These are phyloP conservation scores for Drosophila mimetica DNA, from an alignment of 2,888 invertebrate species.

Conservation along the genomic window DNA sequence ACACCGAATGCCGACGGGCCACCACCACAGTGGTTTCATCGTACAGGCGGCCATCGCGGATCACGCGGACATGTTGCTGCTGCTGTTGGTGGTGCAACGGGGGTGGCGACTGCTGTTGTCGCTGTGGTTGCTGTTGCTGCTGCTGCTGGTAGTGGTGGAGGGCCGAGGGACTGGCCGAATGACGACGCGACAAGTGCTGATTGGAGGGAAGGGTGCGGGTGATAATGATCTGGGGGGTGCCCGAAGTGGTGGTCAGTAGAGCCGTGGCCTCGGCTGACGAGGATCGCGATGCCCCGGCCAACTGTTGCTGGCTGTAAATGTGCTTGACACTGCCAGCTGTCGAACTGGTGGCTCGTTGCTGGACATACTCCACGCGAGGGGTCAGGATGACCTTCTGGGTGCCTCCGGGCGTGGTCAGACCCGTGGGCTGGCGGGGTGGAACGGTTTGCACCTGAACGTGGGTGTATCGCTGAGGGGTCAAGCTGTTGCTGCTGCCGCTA, in stretches of 20 bases:
- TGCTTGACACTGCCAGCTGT: conserved; percentile 54
- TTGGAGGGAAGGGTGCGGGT: conserved; percentile 73
- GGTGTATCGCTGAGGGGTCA: conserved; percentile 71
- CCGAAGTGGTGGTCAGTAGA: conserved; percentile 28
- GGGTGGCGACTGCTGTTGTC: conserved; percentile 54
- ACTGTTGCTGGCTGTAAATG: conserved; percentile 56
- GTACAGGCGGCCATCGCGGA: conserved; percentile 83
- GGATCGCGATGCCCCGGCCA: background rate
- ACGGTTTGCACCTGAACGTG: conserved; percentile 83
- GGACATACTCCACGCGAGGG: conserved; percentile 82
- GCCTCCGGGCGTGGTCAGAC: conserved; percentile 69
- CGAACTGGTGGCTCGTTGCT: conserved; percentile 57
- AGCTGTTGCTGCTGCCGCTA: conserved; percentile 30
- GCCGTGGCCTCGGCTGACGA: conserved; percentile 27
- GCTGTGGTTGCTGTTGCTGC: conserved; percentile 31
- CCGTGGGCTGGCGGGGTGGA: conserved; percentile 76
- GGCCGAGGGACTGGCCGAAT: conserved; percentile 78
- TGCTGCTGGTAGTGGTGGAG: conserved; percentile 58
- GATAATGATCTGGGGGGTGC: conserved; percentile 81
- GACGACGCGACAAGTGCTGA: conserved; percentile 71
- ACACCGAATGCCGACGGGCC: conserved; percentile 71
- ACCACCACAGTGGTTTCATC: conserved; percentile 73
- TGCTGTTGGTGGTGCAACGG: conserved; percentile 56
- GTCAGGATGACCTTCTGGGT: conserved; percentile 82
- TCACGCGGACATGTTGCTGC: conserved; percentile 83